Evolutionary conservation across 2,113 vertebrate species (phyloP).

Genomic region (Calyptommatus sinebrachiatus): DNA sequence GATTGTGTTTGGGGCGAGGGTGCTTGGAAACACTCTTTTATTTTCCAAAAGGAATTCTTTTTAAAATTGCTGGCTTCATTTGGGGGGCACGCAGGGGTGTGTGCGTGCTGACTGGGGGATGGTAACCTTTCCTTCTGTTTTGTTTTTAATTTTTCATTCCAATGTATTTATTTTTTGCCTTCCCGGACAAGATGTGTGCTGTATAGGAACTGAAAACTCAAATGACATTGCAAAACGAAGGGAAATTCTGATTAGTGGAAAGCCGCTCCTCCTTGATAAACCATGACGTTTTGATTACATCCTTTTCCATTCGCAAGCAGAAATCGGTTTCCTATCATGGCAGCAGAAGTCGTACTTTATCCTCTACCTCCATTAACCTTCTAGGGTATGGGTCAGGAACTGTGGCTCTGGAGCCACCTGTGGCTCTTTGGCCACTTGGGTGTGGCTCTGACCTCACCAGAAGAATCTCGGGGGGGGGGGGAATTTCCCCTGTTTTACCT

Average conservation of each 20-base stretch:
- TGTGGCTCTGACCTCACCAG: too few species aligned
- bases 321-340: constrained; percentile 16
- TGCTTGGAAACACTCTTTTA: constrained; percentile 73
- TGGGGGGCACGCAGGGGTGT: constrained; percentile 57
- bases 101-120: constrained; percentile 62
- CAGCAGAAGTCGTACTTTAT: constrained; percentile 27
- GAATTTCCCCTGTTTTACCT: too few species aligned
- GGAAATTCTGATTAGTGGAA: constrained; percentile 45
- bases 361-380: constrained; percentile 19
- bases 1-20: constrained; percentile 72
- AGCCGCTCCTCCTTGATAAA: constrained; percentile 31
- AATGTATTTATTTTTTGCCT: constrained; percentile 80
- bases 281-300: background rate
- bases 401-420: too few species aligned
- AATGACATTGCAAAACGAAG: constrained; percentile 58
- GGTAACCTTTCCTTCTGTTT: constrained; percentile 68
- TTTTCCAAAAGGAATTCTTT: constrained; percentile 56
- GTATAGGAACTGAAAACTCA: constrained; percentile 46
- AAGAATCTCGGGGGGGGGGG: too few species aligned
- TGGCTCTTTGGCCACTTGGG: too few species aligned
- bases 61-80: constrained; percentile 58
- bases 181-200: constrained; percentile 64
- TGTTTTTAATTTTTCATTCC: constrained; percentile 74
- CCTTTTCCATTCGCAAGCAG: background rate
- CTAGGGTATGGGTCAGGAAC: too few species aligned